Evolutionary conservation across 2,888 invertebrate species (phyloP).

Genomic region (Loripinus fragilis): DNA sequence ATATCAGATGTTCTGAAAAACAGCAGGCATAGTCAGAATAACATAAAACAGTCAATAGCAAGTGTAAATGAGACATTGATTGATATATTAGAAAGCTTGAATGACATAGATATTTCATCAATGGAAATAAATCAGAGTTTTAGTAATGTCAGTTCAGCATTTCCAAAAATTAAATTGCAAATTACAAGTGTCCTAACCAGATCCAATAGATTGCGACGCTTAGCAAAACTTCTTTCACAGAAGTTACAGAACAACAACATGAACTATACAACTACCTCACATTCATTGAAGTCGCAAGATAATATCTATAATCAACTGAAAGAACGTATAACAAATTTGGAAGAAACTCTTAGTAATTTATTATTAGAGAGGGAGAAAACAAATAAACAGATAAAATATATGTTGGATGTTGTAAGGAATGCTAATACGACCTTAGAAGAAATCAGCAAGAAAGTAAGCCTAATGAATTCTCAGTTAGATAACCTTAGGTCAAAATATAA

Average conservation of each 20-base stretch:
- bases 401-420: not conserved
- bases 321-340: not conserved
- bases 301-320: not conserved
- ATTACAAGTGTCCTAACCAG: not conserved
- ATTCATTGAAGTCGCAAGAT: no score
- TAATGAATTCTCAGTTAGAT: conserved; percentile 32
- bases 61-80: not conserved
- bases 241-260: not conserved
- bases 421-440: conserved; percentile 12
- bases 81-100: not conserved
- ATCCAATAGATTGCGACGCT: not conserved
- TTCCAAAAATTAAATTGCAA: not conserved
- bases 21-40: not conserved
- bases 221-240: not conserved
- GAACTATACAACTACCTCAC: not conserved
- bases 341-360: not conserved
- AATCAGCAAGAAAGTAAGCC: conserved; percentile 33
- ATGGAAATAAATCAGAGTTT: not conserved
- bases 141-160: not conserved
- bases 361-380: not conserved
- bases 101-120: not conserved
- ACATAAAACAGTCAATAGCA: not conserved
- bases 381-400: not conserved
- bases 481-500: conserved; percentile 13
- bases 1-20: not conserved